These are phyloP conservation scores for Andrena praecox DNA, from an alignment of 2,888 invertebrate genomes.

Conservation along the genomic window DNA sequence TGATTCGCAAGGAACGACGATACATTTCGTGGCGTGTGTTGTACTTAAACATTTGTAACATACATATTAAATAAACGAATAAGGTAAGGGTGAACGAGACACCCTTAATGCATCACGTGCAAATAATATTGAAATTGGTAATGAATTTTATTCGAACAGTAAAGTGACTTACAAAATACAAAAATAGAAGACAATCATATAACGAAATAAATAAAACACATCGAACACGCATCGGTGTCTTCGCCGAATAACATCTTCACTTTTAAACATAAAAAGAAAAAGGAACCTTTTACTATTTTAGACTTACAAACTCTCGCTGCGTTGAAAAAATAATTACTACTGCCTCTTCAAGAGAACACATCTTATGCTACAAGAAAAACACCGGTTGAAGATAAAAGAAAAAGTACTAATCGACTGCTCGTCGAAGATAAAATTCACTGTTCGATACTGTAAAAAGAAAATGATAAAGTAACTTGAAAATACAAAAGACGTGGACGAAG, in stretches of 20 bases:
- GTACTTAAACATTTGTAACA: no score
- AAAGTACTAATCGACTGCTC: neutral
- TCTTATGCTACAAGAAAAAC: neutral
- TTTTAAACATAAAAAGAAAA: no score
- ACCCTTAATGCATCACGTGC: neutral
- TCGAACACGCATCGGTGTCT: neutral
- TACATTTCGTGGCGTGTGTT: no score
- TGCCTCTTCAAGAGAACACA: no score
- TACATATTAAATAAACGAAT: neutral
- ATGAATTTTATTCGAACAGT: neutral
- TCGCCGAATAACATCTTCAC: neutral
- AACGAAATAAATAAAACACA: constrained; percentile 19
- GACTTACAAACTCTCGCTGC: neutral
- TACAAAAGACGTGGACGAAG: neutral
- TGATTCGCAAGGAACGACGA: no score
- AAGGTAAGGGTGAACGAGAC: neutral
- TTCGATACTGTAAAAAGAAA: neutral
- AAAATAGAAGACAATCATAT: neutral
- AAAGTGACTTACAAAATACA: constrained; percentile 1
- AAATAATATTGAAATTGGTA: neutral
- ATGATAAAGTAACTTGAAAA: constrained; percentile 1
- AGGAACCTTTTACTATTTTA: neutral
- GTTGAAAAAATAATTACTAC: no score
- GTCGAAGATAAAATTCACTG: neutral
- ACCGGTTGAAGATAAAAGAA: neutral